phyloP scores from a whole-genome alignment of 2,797 vertebrate species.

The Amblyopsis hoosieri region DNA sequence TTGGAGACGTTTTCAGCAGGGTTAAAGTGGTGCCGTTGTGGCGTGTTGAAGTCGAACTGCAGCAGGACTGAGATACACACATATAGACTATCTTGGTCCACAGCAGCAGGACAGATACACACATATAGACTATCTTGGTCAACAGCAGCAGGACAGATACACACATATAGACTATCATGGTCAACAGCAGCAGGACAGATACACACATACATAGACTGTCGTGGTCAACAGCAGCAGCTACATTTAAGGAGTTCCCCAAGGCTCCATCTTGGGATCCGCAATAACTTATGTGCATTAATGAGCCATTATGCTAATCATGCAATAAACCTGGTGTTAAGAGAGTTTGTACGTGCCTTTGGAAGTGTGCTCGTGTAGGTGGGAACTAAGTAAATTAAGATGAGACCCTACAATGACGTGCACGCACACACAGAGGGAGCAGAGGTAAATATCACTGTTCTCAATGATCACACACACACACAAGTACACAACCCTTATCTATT shows the following conservation, averaged over 20 bases:
- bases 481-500: too few relatives aligned
- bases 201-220: slow-evolving; percentile 23
- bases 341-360: slow-evolving; percentile 1
- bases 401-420: slow-evolving; percentile 46
- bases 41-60: slow-evolving; percentile 44
- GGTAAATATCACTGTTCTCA: slow-evolving; percentile 51
- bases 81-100: slow-evolving; percentile 42
- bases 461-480: slow-evolving; percentile 49
- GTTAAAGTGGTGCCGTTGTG: slow-evolving; percentile 64
- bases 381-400: slow-evolving; percentile 60
- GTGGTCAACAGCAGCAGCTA: slow-evolving; percentile 35
- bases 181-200: slow-evolving; percentile 31
- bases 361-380: slow-evolving; percentile 71
- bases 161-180: slow-evolving; percentile 39
- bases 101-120: slow-evolving; percentile 4
- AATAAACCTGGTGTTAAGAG: slow-evolving; percentile 8
- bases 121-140: too few relatives aligned
- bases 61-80: slow-evolving; percentile 47
- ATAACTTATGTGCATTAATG: slow-evolving; percentile 70
- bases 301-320: slow-evolving; percentile 63
- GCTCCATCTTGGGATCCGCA: slow-evolving; percentile 20
- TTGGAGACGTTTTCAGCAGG: slow-evolving; percentile 58
- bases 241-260: slow-evolving; percentile 34
- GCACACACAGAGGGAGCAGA: slow-evolving; percentile 29
- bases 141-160: slow-evolving; percentile 47